Percentiles rank a stretch among this genome's conserved stretches.
Conservation (phyloP, 2,113 vertebrate species). For the Syngnathus floridae region DNA sequence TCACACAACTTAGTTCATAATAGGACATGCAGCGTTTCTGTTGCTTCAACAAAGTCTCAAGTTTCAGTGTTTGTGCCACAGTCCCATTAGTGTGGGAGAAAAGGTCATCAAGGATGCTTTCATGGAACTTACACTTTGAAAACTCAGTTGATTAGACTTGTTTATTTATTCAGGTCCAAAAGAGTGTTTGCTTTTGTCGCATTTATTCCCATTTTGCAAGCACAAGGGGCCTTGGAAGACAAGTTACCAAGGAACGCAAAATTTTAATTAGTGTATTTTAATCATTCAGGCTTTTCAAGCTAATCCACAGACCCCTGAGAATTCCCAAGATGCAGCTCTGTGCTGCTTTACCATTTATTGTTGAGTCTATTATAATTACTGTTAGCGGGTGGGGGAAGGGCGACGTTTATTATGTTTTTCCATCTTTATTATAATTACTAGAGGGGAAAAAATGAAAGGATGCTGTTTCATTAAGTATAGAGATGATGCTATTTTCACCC, state of each 20-base stretch:
- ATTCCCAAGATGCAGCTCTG: conserved; percentile 99
- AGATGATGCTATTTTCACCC: conserved; percentile 80
- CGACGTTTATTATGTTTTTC: conserved; percentile 99
- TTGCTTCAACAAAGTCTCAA: conserved; percentile 38
- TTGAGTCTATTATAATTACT: conserved; percentile 99
- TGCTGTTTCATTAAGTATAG: conserved; percentile 97
- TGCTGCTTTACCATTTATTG: conserved; percentile 99
- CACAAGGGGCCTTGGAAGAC: conserved; percentile 98
- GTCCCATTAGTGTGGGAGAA: conserved; percentile 29
- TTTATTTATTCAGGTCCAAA: conserved; percentile 91
- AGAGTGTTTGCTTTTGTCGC: conserved; percentile 99
- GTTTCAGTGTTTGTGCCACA: conserved; percentile 31
- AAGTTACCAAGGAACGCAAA: conserved; percentile 99
- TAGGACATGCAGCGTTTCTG: conserved; percentile 31
- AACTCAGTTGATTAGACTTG: conserved; percentile 81
- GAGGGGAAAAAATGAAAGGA: conserved; percentile 90
- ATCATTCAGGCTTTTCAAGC: conserved; percentile 99
- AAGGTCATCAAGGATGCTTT: conserved; percentile 62
- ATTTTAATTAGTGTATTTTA: conserved; percentile 99
- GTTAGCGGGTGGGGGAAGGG: conserved; percentile 99
- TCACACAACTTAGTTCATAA: conserved; percentile 2
- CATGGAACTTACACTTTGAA: conserved; percentile 55
- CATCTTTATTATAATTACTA: conserved; percentile 99
- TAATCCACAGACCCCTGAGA: conserved; percentile 99
- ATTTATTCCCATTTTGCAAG: conserved; percentile 99